phyloP scores from a whole-genome alignment of 2,888 invertebrate species.

The Campoletis raptor region DNA sequence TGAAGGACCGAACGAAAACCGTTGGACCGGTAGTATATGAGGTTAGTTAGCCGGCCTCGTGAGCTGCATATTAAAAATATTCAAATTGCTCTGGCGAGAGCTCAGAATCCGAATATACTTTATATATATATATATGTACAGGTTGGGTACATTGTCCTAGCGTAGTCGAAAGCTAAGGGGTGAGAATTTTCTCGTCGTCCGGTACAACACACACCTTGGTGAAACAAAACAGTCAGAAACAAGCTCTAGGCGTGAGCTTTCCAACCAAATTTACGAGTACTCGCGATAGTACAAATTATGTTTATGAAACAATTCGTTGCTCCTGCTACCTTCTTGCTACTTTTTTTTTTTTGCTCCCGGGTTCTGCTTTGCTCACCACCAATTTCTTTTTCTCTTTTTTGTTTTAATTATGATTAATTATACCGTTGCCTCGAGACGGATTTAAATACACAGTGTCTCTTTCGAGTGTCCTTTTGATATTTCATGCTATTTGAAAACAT shows the following conservation, averaged over 20 bases:
- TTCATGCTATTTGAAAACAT: not conserved
- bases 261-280: constrained; percentile 75
- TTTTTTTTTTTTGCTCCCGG: not conserved
- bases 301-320: constrained; percentile 78
- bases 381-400: not conserved
- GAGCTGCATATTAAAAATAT: constrained; percentile 83
- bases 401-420: not conserved
- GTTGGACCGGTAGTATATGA: constrained; percentile 76
- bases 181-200: constrained; percentile 28
- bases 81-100: constrained; percentile 77
- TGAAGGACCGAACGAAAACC: constrained; percentile 51
- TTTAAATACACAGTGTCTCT: not conserved
- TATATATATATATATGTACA: not conserved
- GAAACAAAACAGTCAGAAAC: constrained; percentile 45
- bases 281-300: constrained; percentile 80
- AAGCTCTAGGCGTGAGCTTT: constrained; percentile 46
- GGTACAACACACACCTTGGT: not conserved
- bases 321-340: constrained; percentile 36
- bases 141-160: not conserved
- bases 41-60: constrained; percentile 81
- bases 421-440: not conserved
- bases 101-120: constrained; percentile 34
- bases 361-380: not conserved
- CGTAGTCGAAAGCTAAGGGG: not conserved
- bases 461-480: not conserved